Evolutionary conservation across 1,140 invertebrate species (phyloP).

Genomic region (Gonatopus flavifemur): DNA sequence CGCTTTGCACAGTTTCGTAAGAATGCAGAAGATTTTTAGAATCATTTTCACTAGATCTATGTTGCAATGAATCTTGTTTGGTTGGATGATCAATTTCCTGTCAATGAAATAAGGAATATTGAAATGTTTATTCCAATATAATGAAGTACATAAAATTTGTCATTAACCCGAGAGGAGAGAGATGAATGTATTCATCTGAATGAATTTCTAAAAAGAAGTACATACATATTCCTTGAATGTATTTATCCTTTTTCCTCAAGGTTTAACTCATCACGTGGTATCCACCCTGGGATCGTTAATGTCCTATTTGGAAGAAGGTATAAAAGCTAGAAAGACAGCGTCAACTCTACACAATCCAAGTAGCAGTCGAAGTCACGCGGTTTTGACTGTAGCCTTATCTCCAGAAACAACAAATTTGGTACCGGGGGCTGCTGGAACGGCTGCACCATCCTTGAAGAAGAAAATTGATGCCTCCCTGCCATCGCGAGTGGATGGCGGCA

Average conservation of each 20-base stretch:
- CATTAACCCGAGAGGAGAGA: too few species aligned
- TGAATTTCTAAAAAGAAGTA: not conserved
- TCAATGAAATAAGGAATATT: too few species aligned
- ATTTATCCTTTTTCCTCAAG: conserved; percentile 11
- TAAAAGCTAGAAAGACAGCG: conserved; percentile 44
- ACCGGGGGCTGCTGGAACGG: not conserved
- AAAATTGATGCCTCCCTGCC: conserved; percentile 24
- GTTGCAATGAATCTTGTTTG: too few species aligned
- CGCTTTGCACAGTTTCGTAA: too few species aligned
- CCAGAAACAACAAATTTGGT: conserved; percentile 16
- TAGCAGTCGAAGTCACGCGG: conserved; percentile 44
- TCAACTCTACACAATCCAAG: conserved; percentile 44
- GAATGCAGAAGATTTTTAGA: too few species aligned
- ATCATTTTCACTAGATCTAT: too few species aligned
- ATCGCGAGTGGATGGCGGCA: conserved; percentile 31
- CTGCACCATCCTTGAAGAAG: conserved; percentile 4
- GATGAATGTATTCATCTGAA: conserved; percentile 32
- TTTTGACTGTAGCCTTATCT: conserved; percentile 40
- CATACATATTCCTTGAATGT: too few species aligned
- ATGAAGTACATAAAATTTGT: too few species aligned
- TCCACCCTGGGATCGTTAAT: conserved; percentile 42
- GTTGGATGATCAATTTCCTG: too few species aligned
- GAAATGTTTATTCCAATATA: too few species aligned
- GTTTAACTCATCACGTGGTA: conserved; percentile 40
- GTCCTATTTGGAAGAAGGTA: conserved; percentile 45